These are phyloP conservation scores for Lipophrys pholis DNA, from an alignment of 2,113 vertebrate genomes.

Conservation along the genomic window DNA sequence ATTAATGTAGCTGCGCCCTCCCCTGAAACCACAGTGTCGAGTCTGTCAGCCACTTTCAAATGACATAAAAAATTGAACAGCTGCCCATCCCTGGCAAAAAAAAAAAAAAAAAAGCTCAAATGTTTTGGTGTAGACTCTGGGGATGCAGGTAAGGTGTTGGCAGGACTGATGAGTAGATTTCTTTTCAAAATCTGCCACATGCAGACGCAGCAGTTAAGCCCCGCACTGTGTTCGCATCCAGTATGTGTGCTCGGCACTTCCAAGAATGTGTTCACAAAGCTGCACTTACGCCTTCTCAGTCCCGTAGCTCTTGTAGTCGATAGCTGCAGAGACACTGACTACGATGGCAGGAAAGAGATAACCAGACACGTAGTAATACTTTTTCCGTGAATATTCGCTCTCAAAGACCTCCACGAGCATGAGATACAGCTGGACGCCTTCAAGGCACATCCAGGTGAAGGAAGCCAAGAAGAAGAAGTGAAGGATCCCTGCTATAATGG, in stretches of 20 bases:
- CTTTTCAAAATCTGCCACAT: conserved; percentile 50
- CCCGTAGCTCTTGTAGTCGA: conserved; percentile 98
- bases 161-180: conserved; percentile 54
- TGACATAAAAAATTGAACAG: conserved; percentile 81
- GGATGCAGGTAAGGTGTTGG: conserved; percentile 50
- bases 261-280: conserved; percentile 39
- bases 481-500: conserved; percentile 95
- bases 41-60: conserved; percentile 86
- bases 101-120: conserved; percentile 41
- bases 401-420: conserved; percentile 99
- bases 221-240: conserved; percentile 19
- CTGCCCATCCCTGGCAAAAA: conserved; percentile 59
- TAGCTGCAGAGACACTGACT: conserved; percentile 96
- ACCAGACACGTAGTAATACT: conserved; percentile 97
- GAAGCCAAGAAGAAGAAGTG: conserved; percentile 99
- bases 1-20: conserved; percentile 84
- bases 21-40: conserved; percentile 85
- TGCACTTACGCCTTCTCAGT: conserved; percentile 94
- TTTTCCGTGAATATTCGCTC: conserved; percentile 99
- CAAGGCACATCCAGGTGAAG: conserved; percentile 99
- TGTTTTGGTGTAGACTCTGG: conserved; percentile 62
- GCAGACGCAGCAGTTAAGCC: conserved; percentile 49
- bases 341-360: conserved; percentile 97
- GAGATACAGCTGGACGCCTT: conserved; percentile 98
- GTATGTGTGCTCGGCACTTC: conserved; percentile 32